phyloP scores from a whole-genome alignment of 2,797 vertebrate species.

The Rhynchonycteris naso region DNA sequence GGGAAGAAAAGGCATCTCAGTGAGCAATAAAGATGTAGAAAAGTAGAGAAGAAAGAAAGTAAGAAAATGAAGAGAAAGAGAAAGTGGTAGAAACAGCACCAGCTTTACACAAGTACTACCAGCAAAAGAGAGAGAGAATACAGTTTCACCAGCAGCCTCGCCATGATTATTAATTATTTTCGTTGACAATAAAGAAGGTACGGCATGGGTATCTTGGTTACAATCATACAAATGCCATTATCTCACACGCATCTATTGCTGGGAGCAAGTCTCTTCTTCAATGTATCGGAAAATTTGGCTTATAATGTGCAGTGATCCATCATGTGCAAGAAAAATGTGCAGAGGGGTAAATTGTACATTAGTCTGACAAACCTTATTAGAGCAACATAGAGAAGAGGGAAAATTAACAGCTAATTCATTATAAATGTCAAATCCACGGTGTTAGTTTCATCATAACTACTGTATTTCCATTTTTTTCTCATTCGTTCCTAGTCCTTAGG shows the following conservation, averaged over 20 bases:
- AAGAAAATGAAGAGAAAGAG: not conserved
- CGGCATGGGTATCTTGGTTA: not conserved
- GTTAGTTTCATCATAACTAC: constrained; percentile 73
- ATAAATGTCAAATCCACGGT: constrained; percentile 73
- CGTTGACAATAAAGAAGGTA: not conserved
- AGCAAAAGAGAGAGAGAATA: not conserved
- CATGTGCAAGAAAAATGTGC: constrained; percentile 70
- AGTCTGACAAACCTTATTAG: constrained; percentile 76
- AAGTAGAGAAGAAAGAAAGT: not conserved
- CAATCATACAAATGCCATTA: constrained; percentile 33
- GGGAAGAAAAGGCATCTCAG: too few relatives aligned
- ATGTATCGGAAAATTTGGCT: constrained; percentile 72
- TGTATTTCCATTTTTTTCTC: constrained; percentile 75
- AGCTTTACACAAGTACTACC: not conserved
- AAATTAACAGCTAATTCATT: constrained; percentile 78
- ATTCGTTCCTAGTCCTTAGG: constrained; percentile 71
- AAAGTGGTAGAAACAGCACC: not conserved
- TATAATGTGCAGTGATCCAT: constrained; percentile 71
- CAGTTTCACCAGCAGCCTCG: not conserved
- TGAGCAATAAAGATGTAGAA: not conserved
- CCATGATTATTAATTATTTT: not conserved
- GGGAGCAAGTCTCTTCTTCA: constrained; percentile 62
- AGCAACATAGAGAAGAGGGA: constrained; percentile 76
- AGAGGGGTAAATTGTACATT: constrained; percentile 75
- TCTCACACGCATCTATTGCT: constrained; percentile 32